Evolutionary conservation across 2,888 invertebrate species (phyloP).

Genomic region (Eretmocerus hayati): DNA sequence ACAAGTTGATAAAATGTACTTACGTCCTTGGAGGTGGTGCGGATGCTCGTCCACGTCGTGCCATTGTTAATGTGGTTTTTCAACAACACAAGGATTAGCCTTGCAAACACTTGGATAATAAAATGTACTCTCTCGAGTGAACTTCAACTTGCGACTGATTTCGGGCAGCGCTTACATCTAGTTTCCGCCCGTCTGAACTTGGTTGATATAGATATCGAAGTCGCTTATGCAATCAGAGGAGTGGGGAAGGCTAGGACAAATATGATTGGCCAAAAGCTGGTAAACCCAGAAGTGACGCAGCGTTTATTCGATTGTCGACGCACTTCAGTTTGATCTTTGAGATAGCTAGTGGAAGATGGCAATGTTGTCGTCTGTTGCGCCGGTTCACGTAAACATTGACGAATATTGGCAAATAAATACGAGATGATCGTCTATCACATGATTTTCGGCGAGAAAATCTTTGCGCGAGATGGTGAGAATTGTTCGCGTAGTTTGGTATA

Average conservation of each 20-base stretch:
- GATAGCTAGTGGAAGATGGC: neutral
- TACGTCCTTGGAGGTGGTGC: constrained; percentile 42
- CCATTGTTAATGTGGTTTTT: constrained; percentile 33
- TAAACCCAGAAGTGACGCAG: constrained; percentile 12
- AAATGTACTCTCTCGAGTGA: constrained; percentile 17
- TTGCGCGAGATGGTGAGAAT: too few species aligned
- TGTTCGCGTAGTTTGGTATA: too few species aligned
- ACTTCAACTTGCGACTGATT: constrained; percentile 27
- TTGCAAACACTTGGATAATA: neutral
- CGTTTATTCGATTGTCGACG: neutral
- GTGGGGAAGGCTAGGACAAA: neutral
- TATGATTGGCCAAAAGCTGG: constrained; percentile 3
- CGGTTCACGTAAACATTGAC: constrained; percentile 5
- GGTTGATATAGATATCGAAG: constrained; percentile 3
- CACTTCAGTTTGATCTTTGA: constrained; percentile 4
- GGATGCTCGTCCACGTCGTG: constrained; percentile 42
- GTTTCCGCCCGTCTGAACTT: neutral
- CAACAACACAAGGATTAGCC: too few species aligned
- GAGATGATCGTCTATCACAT: too few species aligned
- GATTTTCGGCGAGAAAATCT: too few species aligned
- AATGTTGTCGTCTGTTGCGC: constrained; percentile 3
- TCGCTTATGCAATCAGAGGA: neutral
- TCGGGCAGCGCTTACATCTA: neutral
- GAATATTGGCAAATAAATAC: neutral
- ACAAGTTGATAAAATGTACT: constrained; percentile 21